phyloP scores from a whole-genome alignment of 2,797 vertebrate genomes.

The Neomorphus geoffroyi region DNA sequence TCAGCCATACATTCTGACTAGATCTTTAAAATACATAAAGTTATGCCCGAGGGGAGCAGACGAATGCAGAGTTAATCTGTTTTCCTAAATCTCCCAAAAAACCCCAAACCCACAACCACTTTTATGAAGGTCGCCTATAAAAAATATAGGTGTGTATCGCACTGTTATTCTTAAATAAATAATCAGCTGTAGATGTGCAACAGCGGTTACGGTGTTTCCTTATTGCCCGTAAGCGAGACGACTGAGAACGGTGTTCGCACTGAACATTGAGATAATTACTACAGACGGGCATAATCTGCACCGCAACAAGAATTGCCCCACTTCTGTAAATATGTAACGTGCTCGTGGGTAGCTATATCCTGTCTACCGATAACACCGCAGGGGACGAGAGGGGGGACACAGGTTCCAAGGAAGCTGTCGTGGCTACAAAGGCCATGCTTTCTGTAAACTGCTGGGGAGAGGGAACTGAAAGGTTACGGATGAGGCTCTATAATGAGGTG shows the following conservation, averaged over 20 bases:
- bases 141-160: neutral
- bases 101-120: neutral
- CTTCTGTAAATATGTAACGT: neutral
- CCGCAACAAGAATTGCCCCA: neutral
- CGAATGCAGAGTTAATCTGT: neutral
- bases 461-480: neutral
- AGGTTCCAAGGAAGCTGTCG: neutral
- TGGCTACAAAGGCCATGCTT: neutral
- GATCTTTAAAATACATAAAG: neutral
- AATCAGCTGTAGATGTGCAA: neutral
- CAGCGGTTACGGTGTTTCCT: neutral
- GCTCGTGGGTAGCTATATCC: neutral
- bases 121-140: neutral
- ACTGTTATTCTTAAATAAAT: neutral
- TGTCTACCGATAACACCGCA: neutral
- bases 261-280: neutral
- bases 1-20: neutral
- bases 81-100: neutral
- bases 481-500: neutral
- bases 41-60: neutral
- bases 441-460: neutral
- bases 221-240: neutral
- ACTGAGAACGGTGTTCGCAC: neutral
- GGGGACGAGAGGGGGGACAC: fast-evolving
- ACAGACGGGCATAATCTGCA: neutral